A percentile compares a stretch with the other conserved stretches of the same genome.
Evolutionary conservation across 2,113 vertebrate species (phyloP).

Genomic region (Patagioenas fasciata): DNA sequence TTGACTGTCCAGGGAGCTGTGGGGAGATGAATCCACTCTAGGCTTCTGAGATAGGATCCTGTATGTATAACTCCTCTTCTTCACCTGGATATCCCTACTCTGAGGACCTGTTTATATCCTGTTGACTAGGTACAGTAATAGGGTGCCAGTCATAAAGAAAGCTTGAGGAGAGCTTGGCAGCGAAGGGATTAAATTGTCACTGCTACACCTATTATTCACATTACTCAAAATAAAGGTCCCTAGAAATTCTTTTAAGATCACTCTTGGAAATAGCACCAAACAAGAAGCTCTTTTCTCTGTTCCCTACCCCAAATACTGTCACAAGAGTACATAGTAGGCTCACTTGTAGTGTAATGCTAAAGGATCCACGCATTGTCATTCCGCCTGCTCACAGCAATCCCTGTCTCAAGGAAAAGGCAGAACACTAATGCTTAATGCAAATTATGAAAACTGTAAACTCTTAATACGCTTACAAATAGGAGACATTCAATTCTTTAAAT

Average conservation of each 20-base stretch:
- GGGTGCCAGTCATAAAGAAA: background rate
- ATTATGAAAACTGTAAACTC: background rate
- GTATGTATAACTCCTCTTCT: background rate
- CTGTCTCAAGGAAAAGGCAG: background rate
- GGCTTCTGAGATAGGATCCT: background rate
- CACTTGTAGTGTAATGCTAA: background rate
- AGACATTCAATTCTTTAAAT: background rate
- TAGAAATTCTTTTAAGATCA: background rate
- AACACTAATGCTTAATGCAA: background rate
- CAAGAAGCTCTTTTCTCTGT: background rate
- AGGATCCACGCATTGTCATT: background rate
- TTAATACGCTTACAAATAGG: constrained; percentile 13
- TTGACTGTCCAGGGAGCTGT: background rate
- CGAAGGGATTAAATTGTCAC: background rate
- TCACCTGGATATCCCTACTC: background rate
- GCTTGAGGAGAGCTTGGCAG: background rate
- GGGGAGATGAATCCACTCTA: background rate
- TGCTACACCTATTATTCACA: background rate
- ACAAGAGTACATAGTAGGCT: background rate
- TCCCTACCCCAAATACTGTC: background rate
- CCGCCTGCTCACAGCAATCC: background rate
- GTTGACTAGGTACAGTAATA: background rate
- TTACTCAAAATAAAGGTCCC: background rate
- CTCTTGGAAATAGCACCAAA: background rate
- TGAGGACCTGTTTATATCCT: background rate